Percentiles rank a stretch among this genome's conserved stretches.
Evolutionary conservation across 2,888 invertebrate genomes (phyloP).

Genomic region (Hemicrepidius hirtus): DNA sequence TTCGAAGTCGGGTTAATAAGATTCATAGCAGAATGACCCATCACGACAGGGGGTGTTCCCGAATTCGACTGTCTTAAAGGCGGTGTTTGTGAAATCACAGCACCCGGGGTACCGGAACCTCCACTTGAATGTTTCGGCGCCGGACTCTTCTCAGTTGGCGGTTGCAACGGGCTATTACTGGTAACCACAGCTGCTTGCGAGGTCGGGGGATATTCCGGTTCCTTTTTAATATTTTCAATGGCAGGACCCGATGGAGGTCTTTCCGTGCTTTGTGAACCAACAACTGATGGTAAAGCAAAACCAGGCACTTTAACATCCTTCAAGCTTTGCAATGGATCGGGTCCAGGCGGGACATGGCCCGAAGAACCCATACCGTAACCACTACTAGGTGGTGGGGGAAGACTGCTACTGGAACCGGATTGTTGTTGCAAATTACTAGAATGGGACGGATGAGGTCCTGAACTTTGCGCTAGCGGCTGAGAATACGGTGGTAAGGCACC

Average conservation of each 20-base stretch:
- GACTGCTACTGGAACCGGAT: conserved; percentile 17
- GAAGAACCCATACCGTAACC: conserved; percentile 35
- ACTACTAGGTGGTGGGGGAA: conserved; percentile 34
- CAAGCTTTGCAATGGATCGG: conserved; percentile 84
- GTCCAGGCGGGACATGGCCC: conserved; percentile 56
- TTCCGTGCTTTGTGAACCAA: conserved; percentile 56
- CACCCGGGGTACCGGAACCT: conserved; percentile 34
- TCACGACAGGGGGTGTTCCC: conserved; percentile 68
- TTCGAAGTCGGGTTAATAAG: conserved; percentile 74
- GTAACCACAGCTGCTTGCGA: conserved; percentile 59
- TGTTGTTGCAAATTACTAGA: conserved; percentile 22
- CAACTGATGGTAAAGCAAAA: conserved; percentile 73
- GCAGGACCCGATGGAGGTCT: conserved; percentile 77
- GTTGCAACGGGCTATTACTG: conserved; percentile 54
- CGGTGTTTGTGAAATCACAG: conserved; percentile 69
- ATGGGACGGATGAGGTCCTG: conserved; percentile 33
- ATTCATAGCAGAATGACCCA: conserved; percentile 77
- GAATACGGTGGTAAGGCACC: conserved; percentile 35
- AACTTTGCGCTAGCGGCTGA: conserved; percentile 22
- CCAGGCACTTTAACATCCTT: conserved; percentile 88
- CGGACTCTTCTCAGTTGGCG: conserved; percentile 57
- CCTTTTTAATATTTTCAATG: conserved; percentile 84
- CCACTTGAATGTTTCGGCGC: conserved; percentile 48
- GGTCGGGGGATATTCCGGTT: conserved; percentile 75
- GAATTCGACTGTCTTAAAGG: conserved; percentile 68